phyloP scores from a whole-genome alignment of 2,797 vertebrate genomes.

The Enteromius treurensis region DNA sequence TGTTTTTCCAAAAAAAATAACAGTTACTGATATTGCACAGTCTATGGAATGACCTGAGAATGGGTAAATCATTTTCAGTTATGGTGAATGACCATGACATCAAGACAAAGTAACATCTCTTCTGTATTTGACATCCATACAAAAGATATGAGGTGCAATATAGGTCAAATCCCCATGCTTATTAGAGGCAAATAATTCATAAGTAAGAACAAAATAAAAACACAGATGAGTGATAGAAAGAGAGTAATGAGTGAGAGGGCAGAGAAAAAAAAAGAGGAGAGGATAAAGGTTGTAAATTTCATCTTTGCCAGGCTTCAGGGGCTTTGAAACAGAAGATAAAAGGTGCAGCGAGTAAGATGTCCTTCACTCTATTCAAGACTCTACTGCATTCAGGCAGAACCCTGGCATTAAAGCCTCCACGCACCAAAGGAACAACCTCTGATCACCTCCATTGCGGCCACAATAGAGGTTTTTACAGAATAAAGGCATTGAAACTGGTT shows the following conservation, averaged over 20 bases:
- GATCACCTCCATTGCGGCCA: neutral
- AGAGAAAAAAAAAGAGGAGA: neutral
- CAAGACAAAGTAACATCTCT: neutral
- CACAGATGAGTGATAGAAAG: neutral
- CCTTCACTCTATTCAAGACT: conserved; percentile 11
- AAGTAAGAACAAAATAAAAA: neutral
- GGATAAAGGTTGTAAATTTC: conserved; percentile 1
- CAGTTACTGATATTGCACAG: neutral
- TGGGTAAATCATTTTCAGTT: neutral
- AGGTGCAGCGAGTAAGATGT: neutral
- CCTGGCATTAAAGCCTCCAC: neutral
- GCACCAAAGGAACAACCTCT: neutral
- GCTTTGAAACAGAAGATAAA: conserved; percentile 13
- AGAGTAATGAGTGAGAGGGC: neutral
- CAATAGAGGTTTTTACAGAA: neutral
- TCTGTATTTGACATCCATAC: neutral
- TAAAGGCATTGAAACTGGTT: neutral
- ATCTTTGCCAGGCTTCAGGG: conserved; percentile 4
- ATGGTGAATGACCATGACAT: conserved; percentile 7
- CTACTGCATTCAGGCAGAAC: conserved; percentile 18
- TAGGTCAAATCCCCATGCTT: neutral
- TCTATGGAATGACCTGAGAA: neutral
- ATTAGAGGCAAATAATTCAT: neutral
- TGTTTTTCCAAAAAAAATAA: neutral
- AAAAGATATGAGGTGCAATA: neutral